Conservation (phyloP, 2,888 invertebrate species). For the Melitaea athalia region DNA sequence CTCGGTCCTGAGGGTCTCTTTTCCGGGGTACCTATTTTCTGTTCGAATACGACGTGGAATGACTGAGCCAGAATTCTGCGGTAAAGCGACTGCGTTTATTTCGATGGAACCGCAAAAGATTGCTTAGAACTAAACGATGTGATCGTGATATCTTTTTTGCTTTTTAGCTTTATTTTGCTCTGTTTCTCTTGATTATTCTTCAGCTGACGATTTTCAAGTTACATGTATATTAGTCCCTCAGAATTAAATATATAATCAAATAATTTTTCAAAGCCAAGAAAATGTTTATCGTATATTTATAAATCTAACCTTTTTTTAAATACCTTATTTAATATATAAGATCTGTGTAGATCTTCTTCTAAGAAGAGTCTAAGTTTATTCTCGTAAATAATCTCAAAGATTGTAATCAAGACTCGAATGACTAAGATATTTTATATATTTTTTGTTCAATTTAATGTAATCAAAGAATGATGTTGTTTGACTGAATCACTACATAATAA, state of each 20-base stretch:
- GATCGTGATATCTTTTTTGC: conserved; percentile 23
- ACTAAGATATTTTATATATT: too few relatives aligned
- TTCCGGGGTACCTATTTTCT: conserved; percentile 76
- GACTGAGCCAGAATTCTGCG: conserved; percentile 59
- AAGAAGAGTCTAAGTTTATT: too few relatives aligned
- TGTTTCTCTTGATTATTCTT: conserved; percentile 8
- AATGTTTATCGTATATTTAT: neutral
- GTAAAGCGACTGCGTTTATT: conserved; percentile 64
- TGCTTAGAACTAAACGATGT: conserved; percentile 25
- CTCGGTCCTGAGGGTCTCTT: conserved; percentile 74
- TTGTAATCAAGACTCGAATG: too few relatives aligned
- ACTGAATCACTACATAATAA: too few relatives aligned
- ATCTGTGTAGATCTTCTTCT: too few relatives aligned
- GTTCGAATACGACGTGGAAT: conserved; percentile 65
- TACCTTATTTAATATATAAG: too few relatives aligned
- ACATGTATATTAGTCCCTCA: too few relatives aligned
- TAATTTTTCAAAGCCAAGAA: neutral
- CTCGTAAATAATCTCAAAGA: too few relatives aligned
- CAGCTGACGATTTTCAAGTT: neutral
- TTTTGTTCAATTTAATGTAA: too few relatives aligned
- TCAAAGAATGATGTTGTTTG: too few relatives aligned
- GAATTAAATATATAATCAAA: too few relatives aligned
- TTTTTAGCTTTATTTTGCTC: conserved; percentile 15
- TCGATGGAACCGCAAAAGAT: conserved; percentile 49
- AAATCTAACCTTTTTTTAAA: too few relatives aligned